A percentile compares a stretch with the other conserved stretches of the same genome.
Evolutionary conservation across 2,113 vertebrate species (phyloP).

Genomic region (Eira barbara): DNA sequence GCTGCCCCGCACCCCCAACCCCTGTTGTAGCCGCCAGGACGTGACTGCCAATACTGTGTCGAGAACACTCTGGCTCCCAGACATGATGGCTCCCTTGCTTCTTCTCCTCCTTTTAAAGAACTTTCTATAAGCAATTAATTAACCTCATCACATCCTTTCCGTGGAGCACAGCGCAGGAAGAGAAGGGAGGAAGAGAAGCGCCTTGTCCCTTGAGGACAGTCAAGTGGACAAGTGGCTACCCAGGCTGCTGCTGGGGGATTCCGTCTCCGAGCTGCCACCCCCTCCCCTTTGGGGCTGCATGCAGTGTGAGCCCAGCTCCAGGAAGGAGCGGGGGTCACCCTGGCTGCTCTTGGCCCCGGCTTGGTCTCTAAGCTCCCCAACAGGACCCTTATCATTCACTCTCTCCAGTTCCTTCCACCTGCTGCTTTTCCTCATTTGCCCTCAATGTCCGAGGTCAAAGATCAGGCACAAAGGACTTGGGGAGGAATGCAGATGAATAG

Average conservation of each 20-base stretch:
- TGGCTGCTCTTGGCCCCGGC: background rate
- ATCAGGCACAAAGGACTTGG: background rate
- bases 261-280: background rate
- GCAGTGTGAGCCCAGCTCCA: background rate
- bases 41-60: background rate
- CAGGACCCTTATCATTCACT: background rate
- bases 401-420: background rate
- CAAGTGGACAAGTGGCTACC: background rate
- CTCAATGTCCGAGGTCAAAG: background rate
- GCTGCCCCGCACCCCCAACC: background rate
- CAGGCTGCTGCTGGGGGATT: background rate
- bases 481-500: background rate
- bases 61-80: background rate
- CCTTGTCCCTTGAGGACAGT: background rate
- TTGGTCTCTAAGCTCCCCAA: background rate
- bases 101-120: conserved; percentile 45
- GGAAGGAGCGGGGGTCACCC: background rate
- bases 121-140: conserved; percentile 58
- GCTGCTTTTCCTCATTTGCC: background rate
- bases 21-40: background rate
- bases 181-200: background rate
- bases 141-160: conserved; percentile 56
- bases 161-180: background rate
- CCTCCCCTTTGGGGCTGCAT: background rate
- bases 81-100: background rate